Conservation (phyloP, 2,888 invertebrate genomes). For the Anticlea derivata region DNA sequence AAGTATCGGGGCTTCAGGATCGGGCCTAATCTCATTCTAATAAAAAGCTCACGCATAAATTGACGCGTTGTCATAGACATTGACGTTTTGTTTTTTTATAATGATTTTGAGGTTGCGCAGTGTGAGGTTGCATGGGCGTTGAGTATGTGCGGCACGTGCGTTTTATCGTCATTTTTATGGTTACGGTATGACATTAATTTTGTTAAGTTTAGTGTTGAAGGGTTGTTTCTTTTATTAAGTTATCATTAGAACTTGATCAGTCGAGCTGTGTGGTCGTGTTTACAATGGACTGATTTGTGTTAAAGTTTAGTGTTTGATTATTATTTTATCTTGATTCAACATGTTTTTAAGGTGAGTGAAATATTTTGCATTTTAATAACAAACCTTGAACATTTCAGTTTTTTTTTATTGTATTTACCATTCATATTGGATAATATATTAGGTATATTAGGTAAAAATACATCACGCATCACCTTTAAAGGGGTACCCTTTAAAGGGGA, state of each 20-base stretch:
- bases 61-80: slow-evolving; percentile 70
- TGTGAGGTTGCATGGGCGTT: slow-evolving; percentile 67
- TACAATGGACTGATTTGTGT: slow-evolving; percentile 60
- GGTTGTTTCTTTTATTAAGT: slow-evolving; percentile 70
- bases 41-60: slow-evolving; percentile 81
- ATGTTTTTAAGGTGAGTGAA: slow-evolving; percentile 68
- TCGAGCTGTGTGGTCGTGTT: slow-evolving; percentile 76
- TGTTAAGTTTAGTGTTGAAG: slow-evolving; percentile 72
- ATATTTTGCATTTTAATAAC: neutral
- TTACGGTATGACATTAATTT: slow-evolving; percentile 71
- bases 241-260: slow-evolving; percentile 69
- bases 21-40: slow-evolving; percentile 79
- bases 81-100: slow-evolving; percentile 63
- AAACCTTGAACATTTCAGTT: too few species aligned
- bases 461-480: too few species aligned
- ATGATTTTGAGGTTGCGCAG: slow-evolving; percentile 47
- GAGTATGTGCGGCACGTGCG: slow-evolving; percentile 76
- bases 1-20: slow-evolving; percentile 79
- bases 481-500: too few species aligned
- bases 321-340: slow-evolving; percentile 47
- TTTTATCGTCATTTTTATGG: slow-evolving; percentile 76
- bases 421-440: too few species aligned
- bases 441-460: too few species aligned
- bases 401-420: too few species aligned
- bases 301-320: slow-evolving; percentile 47